Evolutionary conservation across 1,140 invertebrate species (phyloP), one percentile per base, ranked within the genome.

Genomic region (Drosophila dunni): DNA sequence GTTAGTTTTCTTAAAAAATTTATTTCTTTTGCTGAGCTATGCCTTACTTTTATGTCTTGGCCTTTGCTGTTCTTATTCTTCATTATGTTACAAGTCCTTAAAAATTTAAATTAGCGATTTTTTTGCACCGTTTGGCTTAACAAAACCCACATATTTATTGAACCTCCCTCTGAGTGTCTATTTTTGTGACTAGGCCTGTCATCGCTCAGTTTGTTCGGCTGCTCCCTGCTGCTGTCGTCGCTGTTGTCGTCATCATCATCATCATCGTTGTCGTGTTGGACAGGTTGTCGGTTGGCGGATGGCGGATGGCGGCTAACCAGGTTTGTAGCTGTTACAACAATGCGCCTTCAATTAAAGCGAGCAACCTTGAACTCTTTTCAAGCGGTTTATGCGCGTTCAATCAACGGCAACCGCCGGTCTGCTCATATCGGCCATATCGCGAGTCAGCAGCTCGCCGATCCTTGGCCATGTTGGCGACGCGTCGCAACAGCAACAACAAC

Each of bases 161-260:
- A 58, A 58, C 72, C 48, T 69, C 65, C 65, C 71, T 69, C 65
- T 61, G 65, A 51, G 63, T 71, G 75, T 88, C 83, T 86, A 86
- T 86, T 86, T 86, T 86, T 82, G 83, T 88, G 82, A 73, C 83
- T 79, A 72, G 17, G 75, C 79, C 83, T 88, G 82, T 83, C 82
- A 88, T 79, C 82, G 82, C 83, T 51, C 36, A 46, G 71, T 77
- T 78, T 66, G 69, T 48, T 69, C 62, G 44, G 66, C 76, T 63
- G 80, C 75, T 78, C 75, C 78, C 77, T 80, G 81, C 73, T 75
- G 69, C n/a, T 73, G 74, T 24, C 40, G 33, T 46, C 54, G 36
- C 8, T 24, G 54, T 38, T 29, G 48, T 34, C 46, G 63, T 60
- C 57, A 29, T 68, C 42, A 33, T 67, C 67, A 36, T 64, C 51